Base-by-base conservation (phyloP, 2,797 vertebrate species). In the Crypturellus tataupa region DNA sequence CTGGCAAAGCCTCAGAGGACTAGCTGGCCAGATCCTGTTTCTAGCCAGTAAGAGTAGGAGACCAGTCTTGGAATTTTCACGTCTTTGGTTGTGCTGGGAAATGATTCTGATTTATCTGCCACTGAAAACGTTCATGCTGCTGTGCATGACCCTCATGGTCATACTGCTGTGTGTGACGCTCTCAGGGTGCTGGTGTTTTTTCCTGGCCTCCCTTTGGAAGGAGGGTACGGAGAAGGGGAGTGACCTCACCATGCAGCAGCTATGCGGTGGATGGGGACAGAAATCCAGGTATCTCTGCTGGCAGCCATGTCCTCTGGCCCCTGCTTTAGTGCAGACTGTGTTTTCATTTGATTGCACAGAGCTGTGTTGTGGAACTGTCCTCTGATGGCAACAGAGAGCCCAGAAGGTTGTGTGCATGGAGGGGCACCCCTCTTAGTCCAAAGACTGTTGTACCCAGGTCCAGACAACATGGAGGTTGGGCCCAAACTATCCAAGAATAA, bases 161-260 rank as follows among this genome's bases (percentile, higher is more conserved):
- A 25, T 51, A 25, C 24, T 51, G 49, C 12, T 25, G 12, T 51
- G 24, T 90, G 70, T 60, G 64, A 58, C 92, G 69, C 56, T 49
- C 68, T 65, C 77, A 23, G 21, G 13, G 53, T 33, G 35, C 33
- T 94, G 95, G 91, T 75, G 77, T 90, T 95, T 95, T 95, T 95
- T n/a, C 88, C 84, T 95, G 94, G 88, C 92, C 68, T 77, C 51
- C 42, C 49, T 51, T 25, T 51, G 49, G 49, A 51, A 51, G 17
- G 16, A 71, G 16, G 40, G 78, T 16, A 29, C 0, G 0, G 37
- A 44, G 33, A 86, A 90, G 37, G 18, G 12, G 8, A 80, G 4
- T 4, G 10, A n/a, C 55, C 18, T 56, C 55, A n/a, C 31, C 31
- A n/a, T 8, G 9, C 31, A 56, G 55, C 31, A 4, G 10, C 29